Evolutionary conservation across 2,797 vertebrate genomes (phyloP), one percentile per base, ranked within the genome.

Genomic region (Calcarius lapponicus): DNA sequence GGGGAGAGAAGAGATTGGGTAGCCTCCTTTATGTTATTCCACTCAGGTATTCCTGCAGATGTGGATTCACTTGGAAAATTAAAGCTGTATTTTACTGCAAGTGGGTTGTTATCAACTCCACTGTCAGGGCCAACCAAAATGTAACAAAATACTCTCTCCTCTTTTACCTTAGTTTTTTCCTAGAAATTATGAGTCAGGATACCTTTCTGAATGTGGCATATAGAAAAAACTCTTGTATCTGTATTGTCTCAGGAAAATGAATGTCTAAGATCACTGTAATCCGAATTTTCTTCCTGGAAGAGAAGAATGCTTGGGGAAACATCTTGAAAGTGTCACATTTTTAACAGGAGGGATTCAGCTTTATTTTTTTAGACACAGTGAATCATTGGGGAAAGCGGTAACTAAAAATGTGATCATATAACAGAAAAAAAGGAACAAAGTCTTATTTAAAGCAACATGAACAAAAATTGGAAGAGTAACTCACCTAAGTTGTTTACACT

Each of bases 11-110:
- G 65, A 86, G 28, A 54, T 69, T 25, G 32, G 48, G 22, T 56
- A 74, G 76, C 73, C 51, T 61, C 36, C 51, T 56, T 80, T 86
- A 54, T 75, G 32, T 57, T 96, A 93, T 93, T 96, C 95, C 83
- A 54, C 72, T 97, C 93, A 96, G 95, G 65, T 95, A 65, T 65
- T 64, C 61, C 81, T 95, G 86, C 67, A 94, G 94, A 73, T 89
- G 54, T 86, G 70, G 29, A 53, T 76, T 91, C 10, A 25, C 66
- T 91, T 78, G 82, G 62, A 86, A 96, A 97, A 94, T 45, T n/a
- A 92, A 97, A 87, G 51, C 88, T 11, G 17, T 87, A 36, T 92
- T 96, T 96, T 93, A 57, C 81, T 93, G 88, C 90, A 95, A 91
- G 64, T 53, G 67, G 7, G 36, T 38, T 97, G 81, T 92, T 36